Conservation (phyloP, 2,113 vertebrate genomes). For the Urocolius indicus region DNA sequence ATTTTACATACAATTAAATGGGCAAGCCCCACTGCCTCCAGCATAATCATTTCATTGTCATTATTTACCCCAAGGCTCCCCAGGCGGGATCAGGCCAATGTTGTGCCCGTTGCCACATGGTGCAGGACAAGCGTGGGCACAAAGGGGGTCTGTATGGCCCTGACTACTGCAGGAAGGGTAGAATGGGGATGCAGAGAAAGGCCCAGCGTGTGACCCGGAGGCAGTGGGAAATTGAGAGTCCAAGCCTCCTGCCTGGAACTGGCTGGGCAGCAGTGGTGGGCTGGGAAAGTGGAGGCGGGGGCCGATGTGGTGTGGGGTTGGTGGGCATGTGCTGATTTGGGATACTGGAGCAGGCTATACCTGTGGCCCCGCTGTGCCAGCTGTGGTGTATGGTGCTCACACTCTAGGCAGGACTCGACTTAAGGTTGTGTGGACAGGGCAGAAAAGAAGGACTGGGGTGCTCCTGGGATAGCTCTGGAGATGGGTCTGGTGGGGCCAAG, state of each 20-base stretch:
- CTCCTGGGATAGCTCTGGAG: neutral
- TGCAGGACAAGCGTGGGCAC: rapidly evolving
- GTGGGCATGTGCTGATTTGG: neutral
- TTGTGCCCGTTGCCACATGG: rapidly evolving
- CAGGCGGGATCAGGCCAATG: neutral
- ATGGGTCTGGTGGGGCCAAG: neutral
- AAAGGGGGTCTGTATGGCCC: neutral
- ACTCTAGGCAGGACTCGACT: neutral
- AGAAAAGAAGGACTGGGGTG: neutral
- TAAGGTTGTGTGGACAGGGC: neutral
- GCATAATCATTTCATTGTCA: neutral
- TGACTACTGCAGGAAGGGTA: rapidly evolving
- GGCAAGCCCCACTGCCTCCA: neutral
- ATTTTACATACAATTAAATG: constrained; percentile 30
- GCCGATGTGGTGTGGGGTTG: no score
- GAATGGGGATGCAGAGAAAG: neutral
- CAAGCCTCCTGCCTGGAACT: rapidly evolving
- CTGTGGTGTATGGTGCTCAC: rapidly evolving
- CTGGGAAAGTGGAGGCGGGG: neutral
- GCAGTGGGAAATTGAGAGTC: rapidly evolving
- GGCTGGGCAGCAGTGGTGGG: neutral
- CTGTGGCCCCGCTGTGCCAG: rapidly evolving
- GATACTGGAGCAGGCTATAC: neutral
- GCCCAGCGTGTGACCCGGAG: no score
- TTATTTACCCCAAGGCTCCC: constrained; percentile 7